Percentiles rank a stretch among this genome's conserved stretches.
phyloP scores from a whole-genome alignment of 2,113 vertebrate species.

The Pelecanoides urinatrix region DNA sequence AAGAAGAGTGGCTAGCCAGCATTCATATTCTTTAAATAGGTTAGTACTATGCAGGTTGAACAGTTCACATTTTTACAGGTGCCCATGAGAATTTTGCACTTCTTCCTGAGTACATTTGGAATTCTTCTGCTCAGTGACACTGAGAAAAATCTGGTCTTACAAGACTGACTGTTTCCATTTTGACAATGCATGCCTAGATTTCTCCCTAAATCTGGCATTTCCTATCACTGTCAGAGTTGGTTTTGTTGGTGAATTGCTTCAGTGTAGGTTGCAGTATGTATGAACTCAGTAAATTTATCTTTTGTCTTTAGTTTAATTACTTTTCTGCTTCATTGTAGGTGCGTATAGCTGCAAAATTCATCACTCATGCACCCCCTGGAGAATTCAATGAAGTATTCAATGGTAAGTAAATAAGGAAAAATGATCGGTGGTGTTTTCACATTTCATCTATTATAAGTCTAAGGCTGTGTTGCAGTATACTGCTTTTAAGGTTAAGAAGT shows the following conservation, averaged over 20 bases:
- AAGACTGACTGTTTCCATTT: background rate
- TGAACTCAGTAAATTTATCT: background rate
- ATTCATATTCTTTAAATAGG: background rate
- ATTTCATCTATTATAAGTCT: background rate
- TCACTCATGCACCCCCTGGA: slow-evolving; percentile 92
- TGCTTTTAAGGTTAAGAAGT: background rate
- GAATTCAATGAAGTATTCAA: slow-evolving; percentile 98
- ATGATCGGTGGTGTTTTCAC: background rate
- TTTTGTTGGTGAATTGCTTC: background rate
- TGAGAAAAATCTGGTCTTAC: background rate
- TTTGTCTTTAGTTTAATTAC: background rate
- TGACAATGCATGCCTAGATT: background rate
- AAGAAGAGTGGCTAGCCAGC: background rate
- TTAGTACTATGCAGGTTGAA: background rate
- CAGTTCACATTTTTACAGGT: background rate
- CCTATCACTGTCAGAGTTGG: background rate
- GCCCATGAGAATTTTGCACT: background rate
- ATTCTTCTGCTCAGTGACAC: background rate
- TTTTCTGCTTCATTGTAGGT: slow-evolving; percentile 72
- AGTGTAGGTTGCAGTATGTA: background rate
- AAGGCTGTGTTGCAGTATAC: background rate
- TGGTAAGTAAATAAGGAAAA: slow-evolving; percentile 75
- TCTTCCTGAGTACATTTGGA: background rate
- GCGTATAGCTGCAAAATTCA: slow-evolving; percentile 91
- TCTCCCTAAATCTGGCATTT: background rate